Evolutionary conservation across 2,888 invertebrate genomes (phyloP), one percentile per base, ranked within the genome.

Genomic region (Amblyjoppa proteus): DNA sequence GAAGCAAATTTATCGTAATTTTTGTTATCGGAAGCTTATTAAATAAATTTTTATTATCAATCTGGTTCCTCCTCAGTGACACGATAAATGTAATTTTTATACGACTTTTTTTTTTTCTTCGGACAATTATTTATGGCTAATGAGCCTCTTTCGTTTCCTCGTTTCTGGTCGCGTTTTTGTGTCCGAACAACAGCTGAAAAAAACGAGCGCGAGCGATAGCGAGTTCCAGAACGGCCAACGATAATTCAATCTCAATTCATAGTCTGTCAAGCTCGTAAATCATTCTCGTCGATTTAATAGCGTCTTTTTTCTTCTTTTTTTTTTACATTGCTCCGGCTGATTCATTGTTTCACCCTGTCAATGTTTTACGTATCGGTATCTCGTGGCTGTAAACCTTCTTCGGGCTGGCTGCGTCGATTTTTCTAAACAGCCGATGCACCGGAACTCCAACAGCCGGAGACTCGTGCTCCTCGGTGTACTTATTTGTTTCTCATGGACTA

Each of bases 401-500:
- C 66, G 9, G 16, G 13, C 25, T 0, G 5, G 25, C 16, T 41
- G 7, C 25, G 16, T 49, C 74, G 64, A 64, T 28, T 31, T 7
- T 34, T 13, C 11, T 28, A n/a, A 64, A 41, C 13, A n/a, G 34
- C 20, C 41, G 28, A 58, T 28, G 58, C 58, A 28, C 25, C 28
- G 13, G 28, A 25, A 2, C 53, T 3, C 13, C 25, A 5, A 11
- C 58, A 58, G 28, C 58, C 25, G 58, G 3, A 58, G 56, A 31
- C 45, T n/a, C 45, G 13, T 2, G 6, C 56, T n/a, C 13, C 45
- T 45, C 58, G 9, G 41, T 61, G 51, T 68, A 25, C 28, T 34
- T 69, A 53, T 69, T 53, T 77, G 56, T 77, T 69, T 69, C n/a
- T 69, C 6, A n/a, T 74, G 61, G 61, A 81, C 73, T 81, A 41